A percentile compares a stretch with the other conserved stretches of the same genome.
Evolutionary conservation across 2,113 vertebrate species (phyloP).

Genomic region (Aleadryas rufinucha): DNA sequence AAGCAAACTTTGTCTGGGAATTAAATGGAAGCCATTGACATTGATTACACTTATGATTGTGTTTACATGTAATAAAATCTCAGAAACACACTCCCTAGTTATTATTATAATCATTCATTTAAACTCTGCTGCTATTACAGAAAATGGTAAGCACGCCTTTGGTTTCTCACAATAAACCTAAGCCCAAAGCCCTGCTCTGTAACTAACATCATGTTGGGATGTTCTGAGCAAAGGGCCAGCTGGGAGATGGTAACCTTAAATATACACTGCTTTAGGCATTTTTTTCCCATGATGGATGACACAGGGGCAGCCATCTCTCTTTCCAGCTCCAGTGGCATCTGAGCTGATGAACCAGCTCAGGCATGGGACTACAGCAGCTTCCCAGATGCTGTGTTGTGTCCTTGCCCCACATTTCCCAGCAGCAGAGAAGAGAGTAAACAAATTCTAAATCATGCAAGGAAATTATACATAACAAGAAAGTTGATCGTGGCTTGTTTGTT

Average conservation of each 20-base stretch:
- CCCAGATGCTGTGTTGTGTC: background rate
- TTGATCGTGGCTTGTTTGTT: background rate
- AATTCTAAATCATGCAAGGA: background rate
- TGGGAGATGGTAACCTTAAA: background rate
- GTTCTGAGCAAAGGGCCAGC: background rate
- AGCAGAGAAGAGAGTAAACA: background rate
- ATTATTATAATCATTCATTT: background rate
- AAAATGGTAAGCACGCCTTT: background rate
- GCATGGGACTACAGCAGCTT: background rate
- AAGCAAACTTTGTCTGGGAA: constrained; percentile 36
- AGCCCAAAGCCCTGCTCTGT: background rate
- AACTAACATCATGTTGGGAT: background rate
- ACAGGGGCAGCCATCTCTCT: background rate
- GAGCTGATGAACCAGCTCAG: background rate
- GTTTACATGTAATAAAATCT: background rate
- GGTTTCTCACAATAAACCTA: background rate
- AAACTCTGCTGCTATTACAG: background rate
- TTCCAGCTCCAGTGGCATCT: background rate
- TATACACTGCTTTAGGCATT: background rate
- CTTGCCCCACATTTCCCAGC: background rate
- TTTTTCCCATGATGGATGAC: background rate
- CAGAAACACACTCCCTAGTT: background rate
- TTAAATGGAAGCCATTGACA: constrained; percentile 34
- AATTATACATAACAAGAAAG: background rate
- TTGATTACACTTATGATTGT: background rate